Evolutionary conservation across 2,797 vertebrate species (phyloP).

Genomic region (Erithacus rubecula): DNA sequence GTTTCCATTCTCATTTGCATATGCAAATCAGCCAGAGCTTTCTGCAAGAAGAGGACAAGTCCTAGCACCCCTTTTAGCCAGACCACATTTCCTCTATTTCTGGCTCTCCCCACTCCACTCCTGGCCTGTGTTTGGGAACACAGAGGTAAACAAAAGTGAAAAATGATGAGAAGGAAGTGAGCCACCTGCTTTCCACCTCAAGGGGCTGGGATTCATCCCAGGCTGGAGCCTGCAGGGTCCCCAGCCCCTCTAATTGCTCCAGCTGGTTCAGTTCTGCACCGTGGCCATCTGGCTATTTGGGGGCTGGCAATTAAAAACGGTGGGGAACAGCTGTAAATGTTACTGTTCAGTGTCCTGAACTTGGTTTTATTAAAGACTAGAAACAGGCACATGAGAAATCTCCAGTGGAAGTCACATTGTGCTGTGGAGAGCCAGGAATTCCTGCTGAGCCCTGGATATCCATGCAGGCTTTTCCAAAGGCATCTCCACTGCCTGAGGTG

Average conservation of each 20-base stretch:
- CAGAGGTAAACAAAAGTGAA: background rate
- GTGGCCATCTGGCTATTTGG: background rate
- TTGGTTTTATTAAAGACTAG: background rate
- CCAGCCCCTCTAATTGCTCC: background rate
- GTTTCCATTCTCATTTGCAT: too few relatives aligned
- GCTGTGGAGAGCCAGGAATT: background rate
- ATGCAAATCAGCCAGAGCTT: background rate
- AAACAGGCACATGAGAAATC: background rate
- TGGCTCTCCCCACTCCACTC: background rate
- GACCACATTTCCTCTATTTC: background rate
- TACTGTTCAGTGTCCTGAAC: background rate
- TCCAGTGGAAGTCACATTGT: fast-evolving
- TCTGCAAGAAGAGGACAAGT: background rate
- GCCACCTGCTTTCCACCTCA: background rate
- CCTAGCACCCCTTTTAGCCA: background rate
- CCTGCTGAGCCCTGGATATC: fast-evolving
- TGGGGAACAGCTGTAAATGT: background rate
- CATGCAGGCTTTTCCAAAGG: fast-evolving
- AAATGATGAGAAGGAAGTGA: background rate
- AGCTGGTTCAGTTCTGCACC: background rate
- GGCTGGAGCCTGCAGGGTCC: background rate
- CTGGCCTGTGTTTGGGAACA: background rate
- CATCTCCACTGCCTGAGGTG: fast-evolving
- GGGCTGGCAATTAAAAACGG: background rate
- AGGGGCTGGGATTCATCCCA: background rate